phyloP scores from a whole-genome alignment of 2,797 vertebrate species.

The Neosalanx taihuensis region DNA sequence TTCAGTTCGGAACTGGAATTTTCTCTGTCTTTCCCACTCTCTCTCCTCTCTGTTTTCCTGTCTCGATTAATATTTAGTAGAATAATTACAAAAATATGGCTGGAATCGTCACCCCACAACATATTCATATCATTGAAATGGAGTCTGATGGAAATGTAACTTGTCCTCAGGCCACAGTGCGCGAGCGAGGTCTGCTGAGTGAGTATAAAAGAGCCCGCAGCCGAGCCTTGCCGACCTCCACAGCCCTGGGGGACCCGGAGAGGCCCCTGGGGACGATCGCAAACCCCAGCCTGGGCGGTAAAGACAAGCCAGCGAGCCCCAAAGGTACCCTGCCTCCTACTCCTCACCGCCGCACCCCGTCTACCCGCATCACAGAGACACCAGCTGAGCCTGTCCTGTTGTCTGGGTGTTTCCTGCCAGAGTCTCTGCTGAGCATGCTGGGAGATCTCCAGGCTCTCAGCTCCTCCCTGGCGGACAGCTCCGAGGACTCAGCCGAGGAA shows the following conservation, averaged over 20 bases:
- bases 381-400: neutral
- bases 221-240: conserved; percentile 38
- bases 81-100: too few species aligned
- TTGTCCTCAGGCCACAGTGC: conserved; percentile 70
- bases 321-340: conserved; percentile 38
- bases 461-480: conserved; percentile 75
- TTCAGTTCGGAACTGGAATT: too few species aligned
- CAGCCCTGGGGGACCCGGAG: conserved; percentile 34
- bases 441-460: conserved; percentile 80
- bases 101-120: too few species aligned
- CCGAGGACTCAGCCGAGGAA: conserved; percentile 68
- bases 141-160: conserved; percentile 25
- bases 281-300: neutral
- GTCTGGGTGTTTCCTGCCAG: conserved; percentile 59
- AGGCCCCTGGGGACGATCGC: conserved; percentile 28
- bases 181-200: conserved; percentile 67
- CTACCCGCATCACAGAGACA: neutral
- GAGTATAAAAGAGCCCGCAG: conserved; percentile 64
- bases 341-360: neutral
- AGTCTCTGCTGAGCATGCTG: conserved; percentile 73
- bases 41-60: too few species aligned
- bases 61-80: too few species aligned
- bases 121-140: neutral
- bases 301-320: conserved; percentile 33
- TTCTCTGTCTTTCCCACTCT: too few species aligned